Evolutionary conservation across 2,888 invertebrate genomes (phyloP).

Genomic region (Campopleginae sp.): DNA sequence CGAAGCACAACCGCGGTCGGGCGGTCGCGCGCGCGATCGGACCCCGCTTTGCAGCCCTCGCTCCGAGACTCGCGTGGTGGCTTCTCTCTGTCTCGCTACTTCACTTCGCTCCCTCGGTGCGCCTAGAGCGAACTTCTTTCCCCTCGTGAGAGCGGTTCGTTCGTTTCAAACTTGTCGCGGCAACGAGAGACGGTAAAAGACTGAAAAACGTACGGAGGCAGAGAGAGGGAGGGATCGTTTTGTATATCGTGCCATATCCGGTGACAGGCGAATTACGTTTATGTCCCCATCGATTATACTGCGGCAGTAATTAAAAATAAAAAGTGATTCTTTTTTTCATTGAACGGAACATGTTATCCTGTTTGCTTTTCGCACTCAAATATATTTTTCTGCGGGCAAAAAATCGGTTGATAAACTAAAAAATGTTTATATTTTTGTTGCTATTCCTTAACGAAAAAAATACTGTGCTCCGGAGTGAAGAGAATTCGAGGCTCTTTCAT

Average conservation of each 20-base stretch:
- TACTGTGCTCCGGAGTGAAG: not conserved
- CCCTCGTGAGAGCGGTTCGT: conserved; percentile 22
- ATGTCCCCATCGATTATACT: not conserved
- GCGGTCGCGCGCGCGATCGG: conserved; percentile 66
- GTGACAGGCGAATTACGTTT: not conserved
- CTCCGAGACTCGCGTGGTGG: conserved; percentile 24
- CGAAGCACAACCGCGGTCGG: conserved; percentile 64
- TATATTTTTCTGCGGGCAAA: not conserved
- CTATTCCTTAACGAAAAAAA: not conserved
- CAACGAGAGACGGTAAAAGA: conserved; percentile 3
- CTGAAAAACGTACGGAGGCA: not conserved
- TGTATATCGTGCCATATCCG: conserved; percentile 1
- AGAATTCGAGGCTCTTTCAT: not conserved
- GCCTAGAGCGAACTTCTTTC: conserved; percentile 39
- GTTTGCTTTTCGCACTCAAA: not conserved
- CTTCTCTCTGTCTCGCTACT: conserved; percentile 46
- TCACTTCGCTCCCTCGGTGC: conserved; percentile 47
- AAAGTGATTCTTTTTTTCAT: not conserved
- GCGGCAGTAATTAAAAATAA: not conserved
- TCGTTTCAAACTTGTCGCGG: conserved; percentile 12
- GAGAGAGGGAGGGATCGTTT: not conserved
- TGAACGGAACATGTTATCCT: not conserved
- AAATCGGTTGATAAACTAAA: not conserved
- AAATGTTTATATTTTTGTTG: not conserved
- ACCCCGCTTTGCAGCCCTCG: conserved; percentile 50